phyloP scores from a whole-genome alignment of 2,797 vertebrate species.

The Enteromius argenteus region DNA sequence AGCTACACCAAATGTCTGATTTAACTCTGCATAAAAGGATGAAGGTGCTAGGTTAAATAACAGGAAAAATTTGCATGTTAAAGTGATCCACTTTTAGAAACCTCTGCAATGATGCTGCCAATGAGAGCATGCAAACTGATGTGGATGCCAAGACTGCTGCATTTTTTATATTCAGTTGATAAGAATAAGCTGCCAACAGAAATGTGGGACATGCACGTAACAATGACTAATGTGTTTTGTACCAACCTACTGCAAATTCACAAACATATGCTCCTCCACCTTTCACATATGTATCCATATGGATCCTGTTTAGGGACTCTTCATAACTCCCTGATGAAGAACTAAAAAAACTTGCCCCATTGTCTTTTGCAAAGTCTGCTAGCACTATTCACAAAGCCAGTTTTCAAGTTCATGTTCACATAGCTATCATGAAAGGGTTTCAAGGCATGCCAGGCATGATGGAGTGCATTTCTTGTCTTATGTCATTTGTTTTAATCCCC shows the following conservation, averaged over 20 bases:
- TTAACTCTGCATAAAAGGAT: not conserved
- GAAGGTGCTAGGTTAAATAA: constrained; percentile 30
- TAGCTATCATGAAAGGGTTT: not conserved
- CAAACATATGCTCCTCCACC: constrained; percentile 68
- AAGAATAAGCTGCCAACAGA: constrained; percentile 75
- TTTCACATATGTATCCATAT: constrained; percentile 61
- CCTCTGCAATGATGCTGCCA: constrained; percentile 25
- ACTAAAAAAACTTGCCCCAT: not conserved
- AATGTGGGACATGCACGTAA: constrained; percentile 66
- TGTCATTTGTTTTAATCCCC: constrained; percentile 76
- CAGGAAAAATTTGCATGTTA: constrained; percentile 23
- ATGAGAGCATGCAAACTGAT: constrained; percentile 41
- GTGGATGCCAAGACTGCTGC: constrained; percentile 61
- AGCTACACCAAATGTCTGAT: not conserved
- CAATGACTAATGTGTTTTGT: constrained; percentile 75
- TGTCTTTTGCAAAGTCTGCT: not conserved
- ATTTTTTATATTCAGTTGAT: constrained; percentile 77
- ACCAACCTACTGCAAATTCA: constrained; percentile 66
- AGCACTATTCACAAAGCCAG: not conserved
- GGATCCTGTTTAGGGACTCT: constrained; percentile 64
- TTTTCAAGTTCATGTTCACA: not conserved
- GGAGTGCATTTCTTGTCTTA: not conserved
- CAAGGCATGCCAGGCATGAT: not conserved
- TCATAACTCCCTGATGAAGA: not conserved
- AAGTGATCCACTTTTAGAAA: constrained; percentile 40